These are phyloP conservation scores for Anableps anableps DNA, from an alignment of 2,797 vertebrate species.

Conservation along the genomic window DNA sequence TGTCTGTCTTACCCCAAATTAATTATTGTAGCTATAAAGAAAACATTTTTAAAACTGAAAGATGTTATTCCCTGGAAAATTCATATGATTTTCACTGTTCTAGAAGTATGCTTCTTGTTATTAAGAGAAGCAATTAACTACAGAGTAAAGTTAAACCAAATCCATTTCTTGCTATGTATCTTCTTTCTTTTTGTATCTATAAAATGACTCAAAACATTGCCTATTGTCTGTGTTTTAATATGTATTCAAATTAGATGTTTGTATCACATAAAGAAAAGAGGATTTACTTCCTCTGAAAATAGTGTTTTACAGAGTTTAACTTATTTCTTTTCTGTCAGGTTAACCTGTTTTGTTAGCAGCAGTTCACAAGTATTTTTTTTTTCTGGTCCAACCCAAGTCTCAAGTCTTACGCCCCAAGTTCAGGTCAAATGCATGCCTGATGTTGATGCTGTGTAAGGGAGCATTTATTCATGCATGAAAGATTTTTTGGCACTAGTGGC, in stretches of 20 bases:
- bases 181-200: background rate
- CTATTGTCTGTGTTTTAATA: background rate
- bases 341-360: background rate
- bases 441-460: too few species aligned
- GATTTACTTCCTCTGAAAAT: background rate
- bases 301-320: background rate
- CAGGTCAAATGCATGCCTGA: too few species aligned
- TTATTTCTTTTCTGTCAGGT: background rate
- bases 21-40: conserved; percentile 5
- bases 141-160: background rate
- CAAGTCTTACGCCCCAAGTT: too few species aligned
- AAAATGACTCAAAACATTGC: background rate
- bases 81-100: background rate
- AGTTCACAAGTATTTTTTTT: too few species aligned
- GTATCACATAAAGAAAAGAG: background rate
- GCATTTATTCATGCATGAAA: too few species aligned
- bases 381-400: too few species aligned
- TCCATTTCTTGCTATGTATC: background rate
- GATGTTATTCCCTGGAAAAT: background rate
- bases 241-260: background rate
- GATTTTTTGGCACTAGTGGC: too few species aligned
- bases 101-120: background rate
- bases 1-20: conserved; percentile 16
- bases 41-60: background rate
- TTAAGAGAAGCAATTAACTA: background rate